Base-by-base conservation (phyloP, 2,797 vertebrate species). In the Cetoscarus ocellatus region DNA sequence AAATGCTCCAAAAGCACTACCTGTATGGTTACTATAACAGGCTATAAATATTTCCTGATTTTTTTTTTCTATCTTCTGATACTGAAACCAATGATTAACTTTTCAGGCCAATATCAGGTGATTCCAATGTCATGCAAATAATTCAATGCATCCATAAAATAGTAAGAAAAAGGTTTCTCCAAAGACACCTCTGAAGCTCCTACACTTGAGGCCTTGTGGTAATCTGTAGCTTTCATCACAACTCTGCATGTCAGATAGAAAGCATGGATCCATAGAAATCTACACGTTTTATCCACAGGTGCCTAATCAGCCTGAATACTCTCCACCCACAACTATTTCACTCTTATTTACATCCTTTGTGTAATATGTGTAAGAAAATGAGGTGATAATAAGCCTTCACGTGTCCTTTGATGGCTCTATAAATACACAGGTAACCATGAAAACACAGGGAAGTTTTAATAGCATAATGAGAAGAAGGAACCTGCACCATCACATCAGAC, bases 281-380 rank as follows among this genome's bases (percentile, higher is more conserved):
- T 65, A 42, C 84, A 78, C 61, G 56, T 55, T 79, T 79, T 80
- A 83, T 83, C 71, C 56, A 73, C 72, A 77, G 74, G 52, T 82
- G 70, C 73, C 80, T 69, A 84, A 82, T 83, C 77, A 85, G 47
- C 63, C 35, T 3, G 17, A 11, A 53, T 55, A 74, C 47, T 45
- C 61, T 45, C 67, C 10, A 1, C 67, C 64, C 61, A 73, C 59
- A 43, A 56, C 38, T 42, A 62, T 72, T 72, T 54, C 36, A 3
- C 57, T 76, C 56, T 35, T 40, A 69, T 61, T 50, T 42, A 18
- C 70, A 58, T 60, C 49, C 19, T 27, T 50, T 13, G 35, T 73
- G 48, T 66, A 52, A 79, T 55, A 54, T 52, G 56, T 55, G 19
- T 44, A 44, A 62, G 56, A 59, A 54, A 73, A 77, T 61, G 38